Base-by-base conservation (phyloP, 2,888 invertebrate species). In the Noctua fimbriata region DNA sequence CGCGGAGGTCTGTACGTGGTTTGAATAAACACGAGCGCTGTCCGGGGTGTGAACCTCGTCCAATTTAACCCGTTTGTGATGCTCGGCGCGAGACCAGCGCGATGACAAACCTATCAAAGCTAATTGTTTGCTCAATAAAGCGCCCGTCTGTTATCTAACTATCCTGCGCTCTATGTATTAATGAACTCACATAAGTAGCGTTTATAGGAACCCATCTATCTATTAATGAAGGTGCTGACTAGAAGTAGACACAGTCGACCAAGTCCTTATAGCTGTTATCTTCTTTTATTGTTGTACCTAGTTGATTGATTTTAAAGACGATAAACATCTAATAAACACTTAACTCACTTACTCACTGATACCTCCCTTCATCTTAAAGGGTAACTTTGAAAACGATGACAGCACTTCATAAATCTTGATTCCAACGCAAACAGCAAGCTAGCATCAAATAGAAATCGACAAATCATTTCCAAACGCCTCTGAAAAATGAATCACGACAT, bases 1-100 rank as follows among this genome's bases (percentile, higher is more conserved):
- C 84, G 90, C 84, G 95, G 95, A 95, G 96, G 95, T 95, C 96
- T 85, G 90, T 89, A 93, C 95, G 95, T 95, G 95, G 80, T 88
- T 79, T 80, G 95, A 94, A 95, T 96, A 93, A 89, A 92, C 82
- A 88, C 85, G 79, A 77, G 82, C 76, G 72, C 77, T 84, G 77
- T 74, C 78, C 88, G 86, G 89, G 90, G 91, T 93, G 92, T 92
- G 90, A 93, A 93, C 89, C 79, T 90, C 87, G 82, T 89, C 81
- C 87, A 92, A 92, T 92, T 91, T 89, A 92, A 91, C 89, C 89
- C 86, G 87, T 86, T 91, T 91, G 88, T 88, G 82, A 89, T 90
- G 83, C 88, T 79, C 85, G 79, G 73, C 74, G 74, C 78, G 82
- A 83, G 32, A 74, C 69, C 74, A 80, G 79, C 78, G 73, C 80